Percentiles rank a stretch among this genome's conserved stretches.
Evolutionary conservation across 2,797 vertebrate genomes (phyloP).

Genomic region (Betta splendens): DNA sequence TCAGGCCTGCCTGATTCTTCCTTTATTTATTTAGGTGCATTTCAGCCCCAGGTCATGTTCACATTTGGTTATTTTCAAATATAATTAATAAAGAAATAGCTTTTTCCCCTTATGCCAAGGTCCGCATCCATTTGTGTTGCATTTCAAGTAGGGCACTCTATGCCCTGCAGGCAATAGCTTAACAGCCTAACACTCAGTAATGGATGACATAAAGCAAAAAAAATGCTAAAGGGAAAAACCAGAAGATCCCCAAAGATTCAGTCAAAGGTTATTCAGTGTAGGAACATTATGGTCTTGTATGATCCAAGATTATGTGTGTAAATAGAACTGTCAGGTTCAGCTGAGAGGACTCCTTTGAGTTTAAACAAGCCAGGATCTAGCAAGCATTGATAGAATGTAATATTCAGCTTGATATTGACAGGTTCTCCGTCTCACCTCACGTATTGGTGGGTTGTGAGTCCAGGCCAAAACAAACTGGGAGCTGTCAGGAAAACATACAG

Average conservation of each 20-base stretch:
- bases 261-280: slow-evolving; percentile 27
- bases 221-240: slow-evolving; percentile 36
- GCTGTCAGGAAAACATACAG: neutral
- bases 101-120: slow-evolving; percentile 37
- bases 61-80: slow-evolving; percentile 53
- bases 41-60: slow-evolving; percentile 23
- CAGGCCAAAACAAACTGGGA: neutral
- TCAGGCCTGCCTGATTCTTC: neutral
- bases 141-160: slow-evolving; percentile 65
- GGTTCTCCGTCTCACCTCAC: slow-evolving; percentile 13
- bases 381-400: slow-evolving; percentile 1
- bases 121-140: slow-evolving; percentile 55
- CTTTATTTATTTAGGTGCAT: neutral
- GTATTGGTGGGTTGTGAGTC: neutral
- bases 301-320: slow-evolving; percentile 38
- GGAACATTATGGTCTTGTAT: slow-evolving; percentile 39
- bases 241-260: slow-evolving; percentile 46
- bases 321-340: slow-evolving; percentile 19
- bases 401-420: neutral
- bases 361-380: slow-evolving; percentile 5
- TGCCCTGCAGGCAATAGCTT: slow-evolving; percentile 61
- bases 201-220: slow-evolving; percentile 58
- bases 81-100: slow-evolving; percentile 38
- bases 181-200: slow-evolving; percentile 59
- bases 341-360: slow-evolving; percentile 3